Base-by-base conservation (phyloP, 2,113 vertebrate genomes). In the Colistium nudipinnis region DNA sequence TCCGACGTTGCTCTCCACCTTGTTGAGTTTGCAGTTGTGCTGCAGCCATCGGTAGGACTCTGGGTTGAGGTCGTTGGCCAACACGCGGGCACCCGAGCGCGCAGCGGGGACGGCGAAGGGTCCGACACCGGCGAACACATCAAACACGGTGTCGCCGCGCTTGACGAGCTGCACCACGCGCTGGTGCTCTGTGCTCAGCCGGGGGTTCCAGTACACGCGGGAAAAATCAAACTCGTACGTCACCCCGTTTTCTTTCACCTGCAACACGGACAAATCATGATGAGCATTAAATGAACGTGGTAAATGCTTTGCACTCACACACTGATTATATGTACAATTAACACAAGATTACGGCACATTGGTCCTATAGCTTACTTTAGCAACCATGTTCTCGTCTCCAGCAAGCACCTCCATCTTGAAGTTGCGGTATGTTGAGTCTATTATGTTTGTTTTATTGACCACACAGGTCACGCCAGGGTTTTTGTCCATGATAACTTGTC, bases 31-130 rank as follows among this genome's bases (percentile, higher is more conserved):
- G 89, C 94, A 93, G 80, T 99, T 99, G 91, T 97, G 96, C 84
- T 94, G 83, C 2, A 99, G 91, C 97, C 97, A 99, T 44, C 71
- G 78, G 87, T 95, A 90, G 17, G 97, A 98, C 28, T 96, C 96
- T 0, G 98, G 98, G 88, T 99, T 99, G 36, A 99, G 95, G 78
- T 99, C 98, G 0, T 99, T 99, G 52, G 98, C 98, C 10, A 95
- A 88, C 1, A 98, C 94, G 0, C 28, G 85, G 70, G 95, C 97
- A 14, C 89, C 94, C 0, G 88, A 92, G 74, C 91, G 95, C 22
- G 97, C 98, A 0, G 93, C 96, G 0, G 96, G 96, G 57, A 99
- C 75, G 20, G 95, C 92, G 17, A 99, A 99, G 1, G 98, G 98
- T 2, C 98, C 98, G 0, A 98, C 90, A 0, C 98, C 98, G 0